Evolutionary conservation across 2,888 invertebrate genomes (phyloP), one percentile per base, ranked within the genome.

Genomic region (Acronicta leporina): DNA sequence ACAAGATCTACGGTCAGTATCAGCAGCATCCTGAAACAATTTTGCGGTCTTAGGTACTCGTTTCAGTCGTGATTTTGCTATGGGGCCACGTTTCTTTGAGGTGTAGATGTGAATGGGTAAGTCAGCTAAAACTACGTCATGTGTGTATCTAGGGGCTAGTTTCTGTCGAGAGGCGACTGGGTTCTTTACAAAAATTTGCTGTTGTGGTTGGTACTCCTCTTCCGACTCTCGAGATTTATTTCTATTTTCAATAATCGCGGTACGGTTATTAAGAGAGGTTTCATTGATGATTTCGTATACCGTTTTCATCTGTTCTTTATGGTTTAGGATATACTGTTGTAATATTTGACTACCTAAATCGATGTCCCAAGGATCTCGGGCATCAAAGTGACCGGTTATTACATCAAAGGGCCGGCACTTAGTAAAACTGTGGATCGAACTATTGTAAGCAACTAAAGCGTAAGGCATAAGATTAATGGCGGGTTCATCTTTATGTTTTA

Each of bases 51-150:
- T 43, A 43, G 43, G 43, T 25, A 43, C 43, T 11, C 20, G 20
- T 43, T 43, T 43, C 5, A 43, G 43, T 25, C 43, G 11, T 43
- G 43, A 43, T 43, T 43, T 25, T 20, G 43, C 43, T 20, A 25
- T 43, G 20, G 43, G 20, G 43, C 42, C 43, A 9, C 42, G 42
- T 42, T 43, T 43, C 20, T 43, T 43, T 25, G 43, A 43, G 43
- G 43, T 43, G 11, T 43, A 42, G 2, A 43, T 43, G 2, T 43
- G 43, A 13, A 42, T 42, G 2, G 42, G 42, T 42, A 42, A 5
- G 13, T 43, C 43, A 7, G 43, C 43, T 20, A 43, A 20, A 8
- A 43, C 43, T 25, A 13, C 13, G 20, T 43, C 43, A 13, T 43
- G 43, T 13, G 43, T 43, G 20, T 43, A 43, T 20, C 43, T 20